These are phyloP conservation scores for Fabriciana adippe DNA, from an alignment of 2,888 invertebrate species.

Conservation along the genomic window DNA sequence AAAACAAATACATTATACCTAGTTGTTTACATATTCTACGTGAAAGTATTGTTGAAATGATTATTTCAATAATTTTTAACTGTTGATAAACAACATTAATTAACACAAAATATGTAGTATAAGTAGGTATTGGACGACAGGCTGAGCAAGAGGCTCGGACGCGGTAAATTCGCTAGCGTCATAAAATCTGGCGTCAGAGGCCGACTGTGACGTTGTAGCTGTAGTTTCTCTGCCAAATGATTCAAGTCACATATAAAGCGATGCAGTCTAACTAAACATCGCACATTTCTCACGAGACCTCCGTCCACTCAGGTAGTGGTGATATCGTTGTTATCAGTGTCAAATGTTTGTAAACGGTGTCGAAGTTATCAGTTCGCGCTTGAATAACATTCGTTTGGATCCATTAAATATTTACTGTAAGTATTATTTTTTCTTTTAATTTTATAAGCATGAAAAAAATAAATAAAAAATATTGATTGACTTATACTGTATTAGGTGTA, in stretches of 20 bases:
- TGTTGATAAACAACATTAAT: background rate
- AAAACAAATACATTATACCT: too few relatives aligned
- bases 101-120: background rate
- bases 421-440: slow-evolving; percentile 21
- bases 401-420: slow-evolving; percentile 31
- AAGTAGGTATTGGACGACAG: background rate
- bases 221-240: slow-evolving; percentile 72
- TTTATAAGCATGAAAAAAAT: background rate
- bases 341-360: slow-evolving; percentile 70
- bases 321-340: slow-evolving; percentile 32
- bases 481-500: too few relatives aligned
- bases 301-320: slow-evolving; percentile 34
- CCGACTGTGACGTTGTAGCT: slow-evolving; percentile 59
- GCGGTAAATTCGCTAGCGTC: slow-evolving; percentile 54
- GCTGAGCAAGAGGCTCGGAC: slow-evolving; percentile 29
- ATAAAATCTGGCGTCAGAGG: slow-evolving; percentile 61
- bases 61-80: background rate
- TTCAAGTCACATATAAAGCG: slow-evolving; percentile 71
- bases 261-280: slow-evolving; percentile 49
- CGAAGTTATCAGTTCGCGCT: slow-evolving; percentile 50
- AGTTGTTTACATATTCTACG: too few relatives aligned
- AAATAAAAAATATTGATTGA: too few relatives aligned
- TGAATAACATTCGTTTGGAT: slow-evolving; percentile 63
- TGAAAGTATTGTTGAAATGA: background rate
- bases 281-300: slow-evolving; percentile 60